Conservation (phyloP, 1,140 invertebrate species). For the Bursaphelenchus mucronatus region DNA sequence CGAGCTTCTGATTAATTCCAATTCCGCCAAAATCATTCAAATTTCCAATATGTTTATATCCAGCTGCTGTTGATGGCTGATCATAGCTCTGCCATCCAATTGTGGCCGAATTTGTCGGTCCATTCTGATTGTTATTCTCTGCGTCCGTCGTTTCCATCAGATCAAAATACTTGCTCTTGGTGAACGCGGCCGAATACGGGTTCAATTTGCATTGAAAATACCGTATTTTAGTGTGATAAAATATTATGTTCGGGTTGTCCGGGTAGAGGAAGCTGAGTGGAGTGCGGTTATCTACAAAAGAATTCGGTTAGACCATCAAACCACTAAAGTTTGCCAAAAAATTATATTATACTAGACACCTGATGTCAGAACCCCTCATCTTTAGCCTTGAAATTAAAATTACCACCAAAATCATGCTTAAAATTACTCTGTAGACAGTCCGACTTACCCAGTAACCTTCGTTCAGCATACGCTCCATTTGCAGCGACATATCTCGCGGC, state of each 20-base stretch:
- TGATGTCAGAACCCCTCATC: too few relatives aligned
- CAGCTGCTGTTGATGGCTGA: neutral
- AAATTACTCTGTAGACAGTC: too few relatives aligned
- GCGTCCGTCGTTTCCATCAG: neutral
- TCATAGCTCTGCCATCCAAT: too few relatives aligned
- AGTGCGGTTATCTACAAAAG: constrained; percentile 2
- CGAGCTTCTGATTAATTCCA: neutral
- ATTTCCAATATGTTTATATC: neutral
- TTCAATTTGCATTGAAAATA: constrained; percentile 8
- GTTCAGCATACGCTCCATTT: constrained; percentile 5
- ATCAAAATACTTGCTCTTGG: constrained; percentile 4
- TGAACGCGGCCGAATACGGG: neutral
- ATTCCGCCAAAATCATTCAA: neutral
- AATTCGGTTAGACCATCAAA: neutral
- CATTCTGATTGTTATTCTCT: neutral
- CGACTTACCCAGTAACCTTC: neutral
- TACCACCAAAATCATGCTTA: too few relatives aligned
- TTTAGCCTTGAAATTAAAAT: too few relatives aligned
- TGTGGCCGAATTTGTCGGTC: neutral
- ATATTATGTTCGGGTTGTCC: neutral
- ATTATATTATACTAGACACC: too few relatives aligned
- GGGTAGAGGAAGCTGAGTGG: constrained; percentile 13
- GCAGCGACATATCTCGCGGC: constrained; percentile 10
- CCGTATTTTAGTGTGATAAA: constrained; percentile 7
- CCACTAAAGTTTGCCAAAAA: too few relatives aligned